Percentiles rank a stretch among this genome's conserved stretches.
These are phyloP conservation scores for Anadara kagoshimensis DNA, from an alignment of 1,140 invertebrate species.

Conservation along the genomic window DNA sequence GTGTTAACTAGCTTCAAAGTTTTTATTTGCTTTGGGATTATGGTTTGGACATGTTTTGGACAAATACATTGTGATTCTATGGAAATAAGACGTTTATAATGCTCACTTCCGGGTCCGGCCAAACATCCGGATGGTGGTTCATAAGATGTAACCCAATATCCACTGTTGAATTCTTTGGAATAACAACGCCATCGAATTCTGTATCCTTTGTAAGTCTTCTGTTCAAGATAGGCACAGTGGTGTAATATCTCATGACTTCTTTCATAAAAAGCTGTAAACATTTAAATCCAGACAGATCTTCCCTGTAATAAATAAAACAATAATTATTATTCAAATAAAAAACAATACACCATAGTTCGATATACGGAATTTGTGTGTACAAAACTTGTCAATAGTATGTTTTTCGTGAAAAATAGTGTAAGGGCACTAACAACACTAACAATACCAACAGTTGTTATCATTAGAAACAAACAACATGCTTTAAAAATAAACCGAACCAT, in stretches of 20 bases:
- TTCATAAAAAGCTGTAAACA: constrained; percentile 69
- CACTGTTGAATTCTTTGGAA: constrained; percentile 35
- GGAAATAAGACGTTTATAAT: background rate
- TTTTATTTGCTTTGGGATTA: too few species aligned
- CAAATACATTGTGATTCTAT: too few species aligned
- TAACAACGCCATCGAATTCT: constrained; percentile 52
- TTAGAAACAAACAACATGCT: too few species aligned
- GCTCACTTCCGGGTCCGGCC: constrained; percentile 43
- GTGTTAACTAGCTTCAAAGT: too few species aligned
- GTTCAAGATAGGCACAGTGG: constrained; percentile 80
- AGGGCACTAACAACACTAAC: too few species aligned
- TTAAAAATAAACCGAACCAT: too few species aligned
- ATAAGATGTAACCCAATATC: constrained; percentile 42
- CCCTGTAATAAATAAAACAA: constrained; percentile 35
- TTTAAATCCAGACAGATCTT: constrained; percentile 53
- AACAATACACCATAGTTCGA: too few species aligned
- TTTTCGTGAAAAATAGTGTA: too few species aligned
- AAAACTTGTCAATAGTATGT: too few species aligned
- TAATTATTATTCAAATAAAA: background rate
- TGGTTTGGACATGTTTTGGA: too few species aligned
- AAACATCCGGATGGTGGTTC: constrained; percentile 52
- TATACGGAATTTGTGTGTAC: too few species aligned
- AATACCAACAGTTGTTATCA: too few species aligned
- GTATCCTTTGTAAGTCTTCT: constrained; percentile 81
- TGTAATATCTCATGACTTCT: constrained; percentile 67